These are phyloP conservation scores for Pandemis heparana DNA, from an alignment of 2,888 invertebrate genomes.

Conservation along the genomic window DNA sequence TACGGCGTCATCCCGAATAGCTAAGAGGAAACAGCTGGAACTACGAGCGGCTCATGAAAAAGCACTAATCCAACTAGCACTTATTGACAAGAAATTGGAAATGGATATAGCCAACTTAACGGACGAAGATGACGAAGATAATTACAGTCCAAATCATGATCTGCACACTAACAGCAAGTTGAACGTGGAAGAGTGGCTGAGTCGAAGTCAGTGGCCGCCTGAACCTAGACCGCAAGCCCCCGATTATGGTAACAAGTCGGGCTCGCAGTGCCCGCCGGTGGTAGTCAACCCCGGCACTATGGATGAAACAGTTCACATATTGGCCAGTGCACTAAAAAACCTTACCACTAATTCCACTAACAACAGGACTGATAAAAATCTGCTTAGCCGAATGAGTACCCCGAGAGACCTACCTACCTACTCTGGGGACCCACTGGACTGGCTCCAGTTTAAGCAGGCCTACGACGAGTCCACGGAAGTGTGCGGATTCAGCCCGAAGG, in stretches of 20 bases:
- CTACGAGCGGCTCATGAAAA: slow-evolving; percentile 3
- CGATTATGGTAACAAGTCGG: background rate
- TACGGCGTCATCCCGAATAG: background rate
- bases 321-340: background rate
- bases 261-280: background rate
- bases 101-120: background rate
- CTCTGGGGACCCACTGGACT: no score
- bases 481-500: no score
- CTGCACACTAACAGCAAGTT: slow-evolving; percentile 1
- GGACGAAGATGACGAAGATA: background rate
- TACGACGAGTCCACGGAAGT: no score
- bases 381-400: no score
- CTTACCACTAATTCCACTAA: no score
- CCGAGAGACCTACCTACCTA: no score
- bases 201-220: background rate
- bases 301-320: background rate
- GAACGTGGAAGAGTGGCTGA: slow-evolving; percentile 2
- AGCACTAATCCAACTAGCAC: background rate
- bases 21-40: slow-evolving; percentile 3
- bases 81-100: background rate
- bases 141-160: background rate
- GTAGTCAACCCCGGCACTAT: background rate
- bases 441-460: no score
- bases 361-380: no score
- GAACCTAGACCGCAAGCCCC: background rate